A percentile compares a stretch with the other conserved stretches of the same genome.
phyloP scores from a whole-genome alignment of 2,888 invertebrate species.

The Hirtodrosophila trivittata region DNA sequence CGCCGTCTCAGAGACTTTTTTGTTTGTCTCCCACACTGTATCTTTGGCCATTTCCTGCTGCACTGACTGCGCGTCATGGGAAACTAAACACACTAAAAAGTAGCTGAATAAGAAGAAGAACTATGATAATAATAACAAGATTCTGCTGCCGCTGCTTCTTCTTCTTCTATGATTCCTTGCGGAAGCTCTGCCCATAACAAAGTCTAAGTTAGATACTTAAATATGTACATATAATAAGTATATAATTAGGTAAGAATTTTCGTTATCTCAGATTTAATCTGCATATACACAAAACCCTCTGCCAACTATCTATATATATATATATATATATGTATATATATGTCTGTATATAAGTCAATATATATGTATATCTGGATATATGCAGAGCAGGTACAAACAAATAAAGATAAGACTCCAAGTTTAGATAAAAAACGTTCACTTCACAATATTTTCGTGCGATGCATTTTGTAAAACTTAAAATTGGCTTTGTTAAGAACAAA shows the following conservation, averaged over 20 bases:
- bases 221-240: conserved; percentile 1
- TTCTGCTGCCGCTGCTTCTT: no score
- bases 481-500: not conserved
- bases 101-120: conserved; percentile 3
- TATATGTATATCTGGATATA: not conserved
- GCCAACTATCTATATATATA: conserved; percentile 6
- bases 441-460: conserved; percentile 18
- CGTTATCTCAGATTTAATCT: conserved; percentile 57
- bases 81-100: conserved; percentile 46
- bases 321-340: conserved; percentile 4
- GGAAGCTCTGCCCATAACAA: conserved; percentile 7
- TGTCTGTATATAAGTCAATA: not conserved
- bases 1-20: no score
- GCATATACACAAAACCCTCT: conserved; percentile 23
- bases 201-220: conserved; percentile 3
- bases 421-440: conserved; percentile 27
- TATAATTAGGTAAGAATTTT: conserved; percentile 32
- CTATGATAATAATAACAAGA: conserved; percentile 10
- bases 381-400: not conserved
- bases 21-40: conserved; percentile 13
- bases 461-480: conserved; percentile 26
- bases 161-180: no score
- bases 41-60: conserved; percentile 43
- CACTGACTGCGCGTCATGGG: conserved; percentile 48
- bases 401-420: conserved; percentile 29